phyloP scores from a whole-genome alignment of 2,797 vertebrate genomes.

The Tamandua tetradactyla region DNA sequence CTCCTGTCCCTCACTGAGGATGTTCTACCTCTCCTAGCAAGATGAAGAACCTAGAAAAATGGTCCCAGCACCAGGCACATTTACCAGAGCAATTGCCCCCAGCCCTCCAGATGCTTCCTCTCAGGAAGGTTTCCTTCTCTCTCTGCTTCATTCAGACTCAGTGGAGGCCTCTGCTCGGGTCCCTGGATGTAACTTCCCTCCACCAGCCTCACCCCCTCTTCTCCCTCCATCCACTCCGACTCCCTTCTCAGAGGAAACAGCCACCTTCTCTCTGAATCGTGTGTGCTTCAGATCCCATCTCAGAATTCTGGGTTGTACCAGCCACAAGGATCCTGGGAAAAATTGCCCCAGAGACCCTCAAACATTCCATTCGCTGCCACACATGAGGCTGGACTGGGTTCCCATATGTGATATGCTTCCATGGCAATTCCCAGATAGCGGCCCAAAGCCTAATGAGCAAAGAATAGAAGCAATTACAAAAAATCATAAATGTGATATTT shows the following conservation, averaged over 20 bases:
- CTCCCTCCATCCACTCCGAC: rapidly evolving
- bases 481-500: neutral
- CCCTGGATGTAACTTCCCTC: neutral
- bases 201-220: neutral
- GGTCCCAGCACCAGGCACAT: too few species aligned
- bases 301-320: rapidly evolving
- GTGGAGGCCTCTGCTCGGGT: neutral
- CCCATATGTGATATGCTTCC: rapidly evolving
- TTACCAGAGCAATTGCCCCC: neutral
- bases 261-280: neutral
- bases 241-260: neutral
- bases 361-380: neutral
- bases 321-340: neutral
- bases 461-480: neutral
- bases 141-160: too few species aligned
- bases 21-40: neutral
- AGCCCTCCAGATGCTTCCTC: rapidly evolving
- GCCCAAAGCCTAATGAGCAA: neutral
- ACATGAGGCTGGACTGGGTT: neutral
- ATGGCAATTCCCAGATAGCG: neutral
- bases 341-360: neutral
- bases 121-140: neutral
- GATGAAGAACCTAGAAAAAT: neutral
- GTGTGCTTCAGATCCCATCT: neutral
- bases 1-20: neutral